Conservation (phyloP, 2,888 invertebrate species). For the Hypercompe scribonia region DNA sequence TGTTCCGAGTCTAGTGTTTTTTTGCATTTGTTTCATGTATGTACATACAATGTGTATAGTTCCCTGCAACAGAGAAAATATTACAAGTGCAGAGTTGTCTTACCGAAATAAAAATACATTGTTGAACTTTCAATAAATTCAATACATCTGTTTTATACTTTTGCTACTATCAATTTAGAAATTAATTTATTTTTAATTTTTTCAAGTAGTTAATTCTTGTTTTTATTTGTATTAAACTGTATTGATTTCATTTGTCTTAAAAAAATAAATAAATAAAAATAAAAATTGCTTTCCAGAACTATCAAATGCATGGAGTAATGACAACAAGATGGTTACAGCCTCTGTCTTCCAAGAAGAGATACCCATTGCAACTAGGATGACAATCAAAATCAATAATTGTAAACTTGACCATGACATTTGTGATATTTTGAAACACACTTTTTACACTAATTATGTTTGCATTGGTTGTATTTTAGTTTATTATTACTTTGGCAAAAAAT, state of each 20-base stretch:
- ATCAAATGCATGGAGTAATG: constrained; percentile 72
- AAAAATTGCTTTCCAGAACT: constrained; percentile 69
- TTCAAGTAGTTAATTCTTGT: neutral
- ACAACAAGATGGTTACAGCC: constrained; percentile 72
- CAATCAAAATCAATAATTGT: constrained; percentile 69
- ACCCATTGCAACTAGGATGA: constrained; percentile 62
- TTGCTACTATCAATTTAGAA: too few relatives aligned
- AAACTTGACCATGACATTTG: constrained; percentile 72
- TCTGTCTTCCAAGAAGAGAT: constrained; percentile 67
- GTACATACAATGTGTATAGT: too few relatives aligned
- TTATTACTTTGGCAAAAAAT: constrained; percentile 85
- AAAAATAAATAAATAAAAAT: too few relatives aligned
- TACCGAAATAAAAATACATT: too few relatives aligned
- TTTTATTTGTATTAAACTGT: too few relatives aligned
- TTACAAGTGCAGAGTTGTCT: too few relatives aligned
- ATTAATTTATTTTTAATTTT: neutral
- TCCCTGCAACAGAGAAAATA: too few relatives aligned
- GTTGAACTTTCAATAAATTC: too few relatives aligned
- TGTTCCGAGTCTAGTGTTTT: too few relatives aligned
- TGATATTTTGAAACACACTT: constrained; percentile 76
- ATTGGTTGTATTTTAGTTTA: constrained; percentile 70
- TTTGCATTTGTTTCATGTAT: too few relatives aligned
- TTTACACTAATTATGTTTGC: constrained; percentile 69
- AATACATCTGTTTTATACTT: too few relatives aligned
- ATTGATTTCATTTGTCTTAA: too few relatives aligned